Evolutionary conservation across 2,797 vertebrate genomes (phyloP).

Genomic region (Chaetodon trifasciatus): DNA sequence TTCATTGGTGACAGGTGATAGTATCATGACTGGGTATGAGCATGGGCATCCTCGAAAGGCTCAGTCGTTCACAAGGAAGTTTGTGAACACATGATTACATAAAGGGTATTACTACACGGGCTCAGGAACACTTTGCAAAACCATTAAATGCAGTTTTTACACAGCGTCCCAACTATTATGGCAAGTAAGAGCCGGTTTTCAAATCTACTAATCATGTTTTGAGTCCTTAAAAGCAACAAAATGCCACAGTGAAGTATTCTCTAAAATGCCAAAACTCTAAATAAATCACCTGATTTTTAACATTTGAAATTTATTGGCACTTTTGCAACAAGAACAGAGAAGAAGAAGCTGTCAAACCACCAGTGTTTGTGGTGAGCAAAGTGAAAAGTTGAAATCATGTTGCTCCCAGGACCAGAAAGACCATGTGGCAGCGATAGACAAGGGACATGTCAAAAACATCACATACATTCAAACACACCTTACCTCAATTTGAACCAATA

Average conservation of each 20-base stretch:
- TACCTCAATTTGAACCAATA: not conserved
- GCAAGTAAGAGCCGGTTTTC: not conserved
- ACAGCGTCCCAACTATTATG: too few species aligned
- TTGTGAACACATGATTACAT: too few species aligned
- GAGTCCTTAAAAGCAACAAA: not conserved
- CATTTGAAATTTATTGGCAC: too few species aligned
- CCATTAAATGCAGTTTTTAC: too few species aligned
- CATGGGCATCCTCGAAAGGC: too few species aligned
- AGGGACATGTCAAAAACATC: not conserved
- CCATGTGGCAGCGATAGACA: not conserved
- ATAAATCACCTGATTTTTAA: not conserved
- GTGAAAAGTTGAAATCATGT: not conserved
- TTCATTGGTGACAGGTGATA: too few species aligned
- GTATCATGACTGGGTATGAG: too few species aligned
- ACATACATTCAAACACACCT: not conserved
- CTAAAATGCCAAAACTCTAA: not conserved
- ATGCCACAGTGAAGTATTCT: not conserved
- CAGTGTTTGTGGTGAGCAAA: not conserved
- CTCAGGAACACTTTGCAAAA: too few species aligned
- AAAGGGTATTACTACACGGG: too few species aligned
- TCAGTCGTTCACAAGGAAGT: too few species aligned
- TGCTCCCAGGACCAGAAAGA: not conserved
- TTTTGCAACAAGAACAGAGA: not conserved
- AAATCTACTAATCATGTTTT: not conserved
- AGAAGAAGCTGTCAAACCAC: not conserved